Base-by-base conservation (phyloP, 2,888 invertebrate genomes). In the Ophion ventricosus region DNA sequence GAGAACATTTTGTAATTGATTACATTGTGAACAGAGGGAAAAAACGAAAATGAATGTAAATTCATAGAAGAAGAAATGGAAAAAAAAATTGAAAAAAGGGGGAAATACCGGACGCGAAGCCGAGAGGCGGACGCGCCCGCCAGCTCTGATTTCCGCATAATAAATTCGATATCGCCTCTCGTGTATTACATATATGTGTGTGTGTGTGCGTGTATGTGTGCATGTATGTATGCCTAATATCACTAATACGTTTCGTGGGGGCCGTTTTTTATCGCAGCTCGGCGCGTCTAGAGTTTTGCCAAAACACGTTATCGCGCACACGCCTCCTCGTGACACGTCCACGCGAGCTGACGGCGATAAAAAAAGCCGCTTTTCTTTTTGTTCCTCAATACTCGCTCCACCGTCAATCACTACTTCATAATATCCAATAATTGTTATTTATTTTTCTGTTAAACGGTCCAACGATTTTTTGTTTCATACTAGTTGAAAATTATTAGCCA, bases 221-320 rank as follows among this genome's bases (percentile, higher is more conserved):
- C 3, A 23, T 10, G 8, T 11, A 35, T 40, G 29, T 49, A n/a
- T 63, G 59, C 57, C 69, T 17, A 25, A 66, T 43, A 23, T 29
- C 56, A 40, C 56, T 61, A 64, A 59, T 25, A 74, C 17, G 57
- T 64, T 82, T 35, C 61, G 75, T 76, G 79, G 56, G 73, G 59
- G 72, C 57, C 77, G 69, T 23, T 64, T 64, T 43, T 35, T 35
- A 61, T 72, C 63, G 20, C 59, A 72, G 72, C 49, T 20, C 29
- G 20, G 20, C 56, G 67, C 61, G 57, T 49, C 54, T 69, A 81
- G 70, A 49, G 63, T 35, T 25, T 72, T 80, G 80, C 80, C 83
- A 77, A 84, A 84, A 84, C 80, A 73, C 67, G 78, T 54, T 84
- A 85, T 85, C 83, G 61, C 82, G 74, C 74, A 74, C 59, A 85